Conservation (phyloP, 2,888 invertebrate genomes). For the Aelia acuminata region DNA sequence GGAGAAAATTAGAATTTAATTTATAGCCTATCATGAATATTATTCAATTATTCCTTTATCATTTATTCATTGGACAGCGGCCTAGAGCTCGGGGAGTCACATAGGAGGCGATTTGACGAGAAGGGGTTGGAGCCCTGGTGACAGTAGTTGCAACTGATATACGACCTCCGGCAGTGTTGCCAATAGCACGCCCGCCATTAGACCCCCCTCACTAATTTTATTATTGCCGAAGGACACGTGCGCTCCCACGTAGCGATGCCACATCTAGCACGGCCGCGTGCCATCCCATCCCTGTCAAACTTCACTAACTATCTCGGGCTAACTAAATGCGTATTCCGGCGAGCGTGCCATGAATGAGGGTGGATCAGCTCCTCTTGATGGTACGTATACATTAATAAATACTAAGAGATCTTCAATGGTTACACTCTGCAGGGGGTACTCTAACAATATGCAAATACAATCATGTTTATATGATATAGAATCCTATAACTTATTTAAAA, state of each 20-base stretch:
- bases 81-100: background rate
- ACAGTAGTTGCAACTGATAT: constrained; percentile 1
- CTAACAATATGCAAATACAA: too few relatives aligned
- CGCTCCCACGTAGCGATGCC: constrained; percentile 10
- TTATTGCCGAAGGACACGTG: background rate
- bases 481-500: too few relatives aligned
- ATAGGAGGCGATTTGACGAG: background rate
- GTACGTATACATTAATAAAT: background rate
- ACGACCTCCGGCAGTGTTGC: background rate
- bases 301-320: background rate
- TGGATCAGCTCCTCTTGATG: background rate
- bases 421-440: too few relatives aligned
- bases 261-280: constrained; percentile 3
- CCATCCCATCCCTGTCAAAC: background rate
- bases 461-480: too few relatives aligned
- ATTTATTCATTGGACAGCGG: background rate
- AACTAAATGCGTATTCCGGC: background rate
- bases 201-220: constrained; percentile 15
- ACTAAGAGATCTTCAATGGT: background rate
- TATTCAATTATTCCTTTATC: background rate
- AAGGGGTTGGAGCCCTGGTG: background rate
- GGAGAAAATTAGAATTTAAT: background rate
- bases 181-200: constrained; percentile 36
- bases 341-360: background rate
- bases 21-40: background rate